Conservation (phyloP, 1,140 invertebrate species). For the Drosophila lacertosa region DNA sequence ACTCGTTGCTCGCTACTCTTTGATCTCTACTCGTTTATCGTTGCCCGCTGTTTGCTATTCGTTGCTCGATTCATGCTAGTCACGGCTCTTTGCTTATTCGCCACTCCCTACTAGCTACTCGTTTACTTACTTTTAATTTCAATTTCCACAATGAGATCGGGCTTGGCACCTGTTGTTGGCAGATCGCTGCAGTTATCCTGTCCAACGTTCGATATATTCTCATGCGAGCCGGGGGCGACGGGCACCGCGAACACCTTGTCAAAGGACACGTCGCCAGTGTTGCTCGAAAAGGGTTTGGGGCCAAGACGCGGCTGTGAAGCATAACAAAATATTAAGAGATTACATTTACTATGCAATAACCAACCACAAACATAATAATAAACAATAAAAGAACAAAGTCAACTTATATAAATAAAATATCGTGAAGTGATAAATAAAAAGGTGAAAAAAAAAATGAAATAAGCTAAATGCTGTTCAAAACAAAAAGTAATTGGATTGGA, state of each 20-base stretch:
- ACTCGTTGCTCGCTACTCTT: neutral
- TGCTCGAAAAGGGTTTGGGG: conserved; percentile 92
- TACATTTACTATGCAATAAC: neutral
- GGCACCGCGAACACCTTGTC: conserved; percentile 92
- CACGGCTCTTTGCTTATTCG: neutral
- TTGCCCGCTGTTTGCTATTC: neutral
- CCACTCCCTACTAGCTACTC: neutral
- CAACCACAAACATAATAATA: conserved; percentile 1
- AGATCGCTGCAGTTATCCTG: conserved; percentile 51
- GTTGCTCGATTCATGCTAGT: neutral
- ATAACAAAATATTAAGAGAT: neutral
- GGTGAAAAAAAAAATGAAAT: too few relatives aligned
- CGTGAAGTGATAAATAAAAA: too few relatives aligned
- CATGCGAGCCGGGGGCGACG: conserved; percentile 86
- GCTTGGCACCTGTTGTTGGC: conserved; percentile 53
- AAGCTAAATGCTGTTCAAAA: too few relatives aligned
- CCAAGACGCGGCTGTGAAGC: conserved; percentile 89
- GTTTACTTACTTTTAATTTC: conserved; percentile 74
- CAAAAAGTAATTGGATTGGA: too few relatives aligned
- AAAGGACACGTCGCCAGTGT: conserved; percentile 90
- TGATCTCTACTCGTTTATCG: too few relatives aligned
- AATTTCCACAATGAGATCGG: conserved; percentile 82
- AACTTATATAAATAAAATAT: too few relatives aligned
- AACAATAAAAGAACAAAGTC: neutral
- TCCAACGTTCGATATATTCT: conserved; percentile 76